A percentile compares a stretch with the other conserved stretches of the same genome.
phyloP scores from a whole-genome alignment of 2,113 vertebrate species.

The Brienomyrus brachyistius region DNA sequence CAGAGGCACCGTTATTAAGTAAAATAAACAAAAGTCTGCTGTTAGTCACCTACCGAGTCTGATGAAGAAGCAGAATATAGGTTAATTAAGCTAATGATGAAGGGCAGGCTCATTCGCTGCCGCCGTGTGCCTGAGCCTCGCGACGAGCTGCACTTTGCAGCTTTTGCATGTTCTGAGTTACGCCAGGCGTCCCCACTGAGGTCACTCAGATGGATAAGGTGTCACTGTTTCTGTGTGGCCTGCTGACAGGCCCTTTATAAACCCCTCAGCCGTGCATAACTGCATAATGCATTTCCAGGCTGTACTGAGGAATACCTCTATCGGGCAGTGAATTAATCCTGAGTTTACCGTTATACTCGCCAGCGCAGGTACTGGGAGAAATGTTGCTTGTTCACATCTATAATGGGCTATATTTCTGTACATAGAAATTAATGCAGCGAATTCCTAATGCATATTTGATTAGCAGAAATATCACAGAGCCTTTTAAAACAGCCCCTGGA shows the following conservation, averaged over 20 bases:
- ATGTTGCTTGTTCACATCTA: background rate
- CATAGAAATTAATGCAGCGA: slow-evolving; percentile 24
- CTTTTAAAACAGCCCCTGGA: slow-evolving; percentile 20
- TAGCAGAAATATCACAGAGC: slow-evolving; percentile 26
- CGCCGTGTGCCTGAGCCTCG: background rate
- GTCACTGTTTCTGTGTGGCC: background rate
- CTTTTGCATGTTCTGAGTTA: background rate
- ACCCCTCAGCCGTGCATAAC: background rate
- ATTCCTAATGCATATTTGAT: slow-evolving; percentile 29
- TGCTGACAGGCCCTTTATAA: background rate
- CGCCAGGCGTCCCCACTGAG: background rate
- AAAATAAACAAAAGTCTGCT: background rate
- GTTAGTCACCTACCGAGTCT: background rate
- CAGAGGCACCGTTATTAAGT: background rate
- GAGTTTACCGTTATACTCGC: background rate
- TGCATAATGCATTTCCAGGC: slow-evolving; percentile 9
- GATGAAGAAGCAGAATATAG: background rate
- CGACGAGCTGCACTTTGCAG: background rate
- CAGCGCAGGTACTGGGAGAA: background rate
- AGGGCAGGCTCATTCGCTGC: background rate
- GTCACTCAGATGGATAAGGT: background rate
- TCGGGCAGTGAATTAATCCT: slow-evolving; percentile 8
- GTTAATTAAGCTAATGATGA: slow-evolving; percentile 6
- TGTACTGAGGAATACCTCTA: background rate
- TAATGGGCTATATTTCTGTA: slow-evolving; percentile 13